Evolutionary conservation across 2,888 invertebrate genomes (phyloP).

Genomic region (Aleiodes testaceus): DNA sequence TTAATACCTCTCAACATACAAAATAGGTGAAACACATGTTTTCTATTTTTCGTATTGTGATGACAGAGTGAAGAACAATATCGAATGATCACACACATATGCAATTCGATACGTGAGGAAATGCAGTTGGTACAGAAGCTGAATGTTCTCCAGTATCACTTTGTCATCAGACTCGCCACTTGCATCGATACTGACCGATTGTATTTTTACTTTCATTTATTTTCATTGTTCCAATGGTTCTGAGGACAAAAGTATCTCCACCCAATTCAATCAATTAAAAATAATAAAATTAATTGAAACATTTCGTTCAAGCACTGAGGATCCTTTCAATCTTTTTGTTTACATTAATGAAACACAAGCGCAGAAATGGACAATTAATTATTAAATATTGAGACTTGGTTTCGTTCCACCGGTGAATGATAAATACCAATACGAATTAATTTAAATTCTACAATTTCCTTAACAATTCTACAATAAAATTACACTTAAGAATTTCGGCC

Average conservation of each 20-base stretch:
- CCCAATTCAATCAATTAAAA: constrained; percentile 17
- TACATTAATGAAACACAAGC: constrained; percentile 5
- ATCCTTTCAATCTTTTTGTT: constrained; percentile 4
- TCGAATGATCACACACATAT: constrained; percentile 25
- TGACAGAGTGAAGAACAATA: constrained; percentile 7
- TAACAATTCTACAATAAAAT: constrained; percentile 27
- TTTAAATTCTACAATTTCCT: constrained; percentile 24
- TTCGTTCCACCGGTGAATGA: constrained; percentile 30
- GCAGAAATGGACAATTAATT: neutral
- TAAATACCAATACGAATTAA: constrained; percentile 36
- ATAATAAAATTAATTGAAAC: neutral
- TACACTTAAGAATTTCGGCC: constrained; percentile 50
- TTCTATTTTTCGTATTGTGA: constrained; percentile 22
- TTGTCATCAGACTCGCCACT: constrained; percentile 46
- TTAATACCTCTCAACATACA: neutral
- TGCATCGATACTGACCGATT: constrained; percentile 34
- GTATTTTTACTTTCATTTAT: neutral
- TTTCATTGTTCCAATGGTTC: constrained; percentile 1
- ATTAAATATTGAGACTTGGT: neutral
- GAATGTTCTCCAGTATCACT: constrained; percentile 44
- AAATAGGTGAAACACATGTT: neutral
- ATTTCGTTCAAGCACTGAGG: constrained; percentile 12
- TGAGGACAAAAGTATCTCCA: neutral
- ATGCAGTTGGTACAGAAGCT: constrained; percentile 19
- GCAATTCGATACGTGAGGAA: constrained; percentile 17